These are phyloP conservation scores for Pimpla rufipes DNA, from an alignment of 2,888 invertebrate genomes.

Conservation along the genomic window DNA sequence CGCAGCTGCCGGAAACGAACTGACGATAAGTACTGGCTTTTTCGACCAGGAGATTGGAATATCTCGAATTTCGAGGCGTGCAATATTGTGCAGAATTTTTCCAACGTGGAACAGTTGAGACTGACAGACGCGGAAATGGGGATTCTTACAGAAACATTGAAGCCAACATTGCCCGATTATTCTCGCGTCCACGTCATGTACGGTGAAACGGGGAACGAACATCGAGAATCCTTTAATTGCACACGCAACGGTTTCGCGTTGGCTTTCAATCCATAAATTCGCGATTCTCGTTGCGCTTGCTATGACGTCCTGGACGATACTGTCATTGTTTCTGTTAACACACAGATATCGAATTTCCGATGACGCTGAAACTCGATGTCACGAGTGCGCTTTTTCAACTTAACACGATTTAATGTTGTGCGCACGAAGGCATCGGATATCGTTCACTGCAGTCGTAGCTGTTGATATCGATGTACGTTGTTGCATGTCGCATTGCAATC, in stretches of 20 bases:
- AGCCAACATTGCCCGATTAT: neutral
- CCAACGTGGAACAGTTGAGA: neutral
- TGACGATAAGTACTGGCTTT: too few species aligned
- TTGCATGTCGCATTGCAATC: too few species aligned
- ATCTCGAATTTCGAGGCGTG: neutral
- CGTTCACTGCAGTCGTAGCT: too few species aligned
- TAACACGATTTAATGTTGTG: too few species aligned
- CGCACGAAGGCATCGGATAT: too few species aligned
- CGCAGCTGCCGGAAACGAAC: neutral
- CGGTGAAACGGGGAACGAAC: too few species aligned
- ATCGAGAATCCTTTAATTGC: too few species aligned
- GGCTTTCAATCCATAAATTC: too few species aligned
- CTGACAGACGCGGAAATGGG: slow-evolving; percentile 1
- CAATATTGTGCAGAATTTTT: neutral
- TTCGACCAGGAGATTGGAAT: neutral
- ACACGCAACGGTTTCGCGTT: too few species aligned
- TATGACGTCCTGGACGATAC: neutral
- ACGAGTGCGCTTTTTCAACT: neutral
- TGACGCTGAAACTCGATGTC: neutral
- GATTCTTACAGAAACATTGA: neutral
- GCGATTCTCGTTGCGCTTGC: neutral
- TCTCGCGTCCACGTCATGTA: neutral
- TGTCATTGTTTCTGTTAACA: neutral
- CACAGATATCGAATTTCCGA: slow-evolving; percentile 30
- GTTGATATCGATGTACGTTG: too few species aligned